A percentile compares a stretch with the other conserved stretches of the same genome.
Evolutionary conservation across 1,140 invertebrate genomes (phyloP).

Genomic region (Philaenus spumarius): DNA sequence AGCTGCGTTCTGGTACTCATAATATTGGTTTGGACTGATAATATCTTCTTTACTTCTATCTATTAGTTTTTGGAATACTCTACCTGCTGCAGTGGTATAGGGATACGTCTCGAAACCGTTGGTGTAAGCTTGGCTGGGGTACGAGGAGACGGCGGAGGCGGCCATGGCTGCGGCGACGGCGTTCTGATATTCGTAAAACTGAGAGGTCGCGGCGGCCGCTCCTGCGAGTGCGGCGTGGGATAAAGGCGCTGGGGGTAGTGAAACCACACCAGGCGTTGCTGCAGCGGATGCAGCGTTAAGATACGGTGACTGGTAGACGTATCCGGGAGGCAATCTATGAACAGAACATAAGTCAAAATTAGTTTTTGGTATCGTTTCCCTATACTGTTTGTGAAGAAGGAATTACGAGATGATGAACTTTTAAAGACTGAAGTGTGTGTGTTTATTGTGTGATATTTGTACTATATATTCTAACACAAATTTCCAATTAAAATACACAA

Average conservation of each 20-base stretch:
- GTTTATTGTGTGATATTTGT: no score
- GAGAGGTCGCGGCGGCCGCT: slow-evolving; percentile 30
- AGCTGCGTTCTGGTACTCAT: no score
- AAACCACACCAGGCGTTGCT: slow-evolving; percentile 33
- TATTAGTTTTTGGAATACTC: no score
- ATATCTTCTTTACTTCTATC: no score
- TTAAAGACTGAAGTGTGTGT: no score
- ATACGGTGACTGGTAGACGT: slow-evolving; percentile 39
- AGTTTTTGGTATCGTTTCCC: no score
- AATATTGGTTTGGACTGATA: no score
- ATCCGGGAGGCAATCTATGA: slow-evolving; percentile 38
- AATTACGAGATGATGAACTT: no score
- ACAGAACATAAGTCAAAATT: no score
- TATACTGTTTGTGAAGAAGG: no score
- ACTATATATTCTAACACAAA: no score
- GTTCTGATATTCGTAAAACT: slow-evolving; percentile 41
- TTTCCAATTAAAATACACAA: no score
- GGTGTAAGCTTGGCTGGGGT: slow-evolving; percentile 34
- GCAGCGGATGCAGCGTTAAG: slow-evolving; percentile 30
- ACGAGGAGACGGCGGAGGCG: slow-evolving; percentile 31
- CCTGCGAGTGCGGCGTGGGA: slow-evolving; percentile 31
- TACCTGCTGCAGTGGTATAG: slow-evolving; percentile 31
- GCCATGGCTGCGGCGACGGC: slow-evolving; percentile 34
- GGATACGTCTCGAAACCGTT: slow-evolving; percentile 35
- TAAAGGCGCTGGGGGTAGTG: slow-evolving; percentile 33